Evolutionary conservation across 2,113 vertebrate species (phyloP).

Genomic region (Pygoscelis antarcticus): DNA sequence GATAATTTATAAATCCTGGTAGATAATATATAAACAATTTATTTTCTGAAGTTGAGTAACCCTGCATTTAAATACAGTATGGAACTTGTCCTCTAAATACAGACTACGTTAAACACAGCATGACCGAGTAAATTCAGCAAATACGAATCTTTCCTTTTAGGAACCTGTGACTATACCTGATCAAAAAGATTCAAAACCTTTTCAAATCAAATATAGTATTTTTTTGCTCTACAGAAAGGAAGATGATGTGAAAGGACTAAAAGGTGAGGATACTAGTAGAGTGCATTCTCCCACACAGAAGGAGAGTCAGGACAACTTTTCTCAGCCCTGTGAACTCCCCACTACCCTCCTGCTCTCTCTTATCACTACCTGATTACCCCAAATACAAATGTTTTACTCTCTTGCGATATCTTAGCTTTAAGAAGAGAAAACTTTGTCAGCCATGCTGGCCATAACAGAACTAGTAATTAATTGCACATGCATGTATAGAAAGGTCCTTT

Average conservation of each 20-base stretch:
- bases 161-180: neutral
- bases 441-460: neutral
- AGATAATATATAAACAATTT: neutral
- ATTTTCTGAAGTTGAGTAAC: neutral
- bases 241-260: neutral
- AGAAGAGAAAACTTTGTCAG: neutral
- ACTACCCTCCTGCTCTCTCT: neutral
- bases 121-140: neutral
- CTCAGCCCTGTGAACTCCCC: neutral
- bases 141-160: neutral
- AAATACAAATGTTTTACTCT: neutral
- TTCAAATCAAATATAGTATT: neutral
- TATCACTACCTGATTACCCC: neutral
- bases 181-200: neutral
- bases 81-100: neutral
- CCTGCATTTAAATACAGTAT: neutral
- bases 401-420: neutral
- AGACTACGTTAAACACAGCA: neutral
- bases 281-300: neutral
- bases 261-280: neutral
- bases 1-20: neutral
- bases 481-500: neutral
- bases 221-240: neutral
- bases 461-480: neutral
- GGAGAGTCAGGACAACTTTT: neutral